Conservation (phyloP, 2,113 vertebrate genomes). For the Bungarus multicinctus region DNA sequence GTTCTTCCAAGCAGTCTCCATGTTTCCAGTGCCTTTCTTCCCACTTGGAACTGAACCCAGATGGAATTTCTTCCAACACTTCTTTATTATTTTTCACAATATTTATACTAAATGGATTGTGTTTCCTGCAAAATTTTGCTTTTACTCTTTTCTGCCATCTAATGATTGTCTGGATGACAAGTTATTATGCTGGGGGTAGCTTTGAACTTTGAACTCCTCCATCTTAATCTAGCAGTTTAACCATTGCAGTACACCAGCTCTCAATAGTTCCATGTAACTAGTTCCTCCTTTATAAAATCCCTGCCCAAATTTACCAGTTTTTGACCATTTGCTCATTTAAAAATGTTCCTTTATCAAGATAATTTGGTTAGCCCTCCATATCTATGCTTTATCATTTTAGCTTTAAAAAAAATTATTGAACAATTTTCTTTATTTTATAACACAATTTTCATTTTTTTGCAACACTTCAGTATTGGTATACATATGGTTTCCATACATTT, state of each 20-base stretch:
- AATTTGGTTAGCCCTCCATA: background rate
- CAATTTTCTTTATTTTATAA: no score
- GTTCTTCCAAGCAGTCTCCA: no score
- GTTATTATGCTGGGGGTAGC: background rate
- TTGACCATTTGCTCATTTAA: background rate
- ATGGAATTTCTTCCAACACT: no score
- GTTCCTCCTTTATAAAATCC: no score
- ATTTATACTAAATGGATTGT: background rate
- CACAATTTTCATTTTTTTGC: no score
- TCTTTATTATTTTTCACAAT: background rate
- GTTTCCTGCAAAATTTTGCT: background rate
- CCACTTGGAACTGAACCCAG: no score
- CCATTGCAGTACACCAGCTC: background rate
- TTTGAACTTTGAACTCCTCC: background rate
- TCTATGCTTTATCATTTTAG: background rate
- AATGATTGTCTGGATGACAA: background rate
- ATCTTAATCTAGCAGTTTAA: background rate
- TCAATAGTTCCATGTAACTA: background rate
- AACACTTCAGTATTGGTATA: no score
- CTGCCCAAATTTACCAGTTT: background rate
- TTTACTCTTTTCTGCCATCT: background rate
- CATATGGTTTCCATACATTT: no score
- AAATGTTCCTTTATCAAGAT: background rate
- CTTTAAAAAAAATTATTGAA: no score
- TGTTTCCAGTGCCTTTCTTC: no score